A percentile compares a stretch with the other conserved stretches of the same genome.
These are phyloP conservation scores for Pontoporia blainvillei DNA, from an alignment of 2,113 vertebrate species.

Conservation along the genomic window DNA sequence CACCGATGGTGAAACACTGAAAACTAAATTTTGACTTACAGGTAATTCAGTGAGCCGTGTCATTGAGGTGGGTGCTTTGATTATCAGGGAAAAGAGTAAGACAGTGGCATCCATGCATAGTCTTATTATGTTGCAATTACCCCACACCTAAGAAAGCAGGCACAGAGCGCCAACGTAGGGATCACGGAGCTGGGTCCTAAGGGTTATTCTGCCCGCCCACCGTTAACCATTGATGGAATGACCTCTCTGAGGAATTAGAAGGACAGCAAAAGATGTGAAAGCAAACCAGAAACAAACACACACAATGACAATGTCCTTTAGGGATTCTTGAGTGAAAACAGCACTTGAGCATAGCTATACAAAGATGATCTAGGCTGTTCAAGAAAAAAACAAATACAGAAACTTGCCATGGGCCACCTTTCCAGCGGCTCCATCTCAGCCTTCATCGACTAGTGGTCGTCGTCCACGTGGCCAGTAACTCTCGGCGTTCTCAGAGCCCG, in stretches of 20 bases:
- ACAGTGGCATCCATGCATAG: no score
- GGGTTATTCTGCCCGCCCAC: no score
- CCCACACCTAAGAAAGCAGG: background rate
- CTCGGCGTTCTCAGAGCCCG: fast-evolving
- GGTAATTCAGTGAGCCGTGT: background rate
- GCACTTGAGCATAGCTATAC: fast-evolving
- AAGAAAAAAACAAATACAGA: background rate
- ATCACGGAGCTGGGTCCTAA: background rate
- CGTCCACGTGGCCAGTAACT: fast-evolving
- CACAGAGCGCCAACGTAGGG: background rate
- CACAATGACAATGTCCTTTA: fast-evolving
- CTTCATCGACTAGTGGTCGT: fast-evolving
- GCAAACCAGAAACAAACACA: background rate
- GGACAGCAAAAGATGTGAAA: background rate
- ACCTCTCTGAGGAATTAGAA: fast-evolving
- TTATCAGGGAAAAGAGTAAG: no score
- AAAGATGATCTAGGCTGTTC: background rate
- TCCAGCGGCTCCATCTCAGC: fast-evolving
- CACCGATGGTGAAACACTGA: fast-evolving
- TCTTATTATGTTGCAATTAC: background rate
- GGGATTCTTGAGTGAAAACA: fast-evolving
- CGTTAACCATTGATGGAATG: fast-evolving
- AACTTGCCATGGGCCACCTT: fast-evolving
- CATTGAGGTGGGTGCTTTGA: background rate
- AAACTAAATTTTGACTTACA: background rate